phyloP scores from a whole-genome alignment of 2,888 invertebrate genomes.

The Eudemis profundana region DNA sequence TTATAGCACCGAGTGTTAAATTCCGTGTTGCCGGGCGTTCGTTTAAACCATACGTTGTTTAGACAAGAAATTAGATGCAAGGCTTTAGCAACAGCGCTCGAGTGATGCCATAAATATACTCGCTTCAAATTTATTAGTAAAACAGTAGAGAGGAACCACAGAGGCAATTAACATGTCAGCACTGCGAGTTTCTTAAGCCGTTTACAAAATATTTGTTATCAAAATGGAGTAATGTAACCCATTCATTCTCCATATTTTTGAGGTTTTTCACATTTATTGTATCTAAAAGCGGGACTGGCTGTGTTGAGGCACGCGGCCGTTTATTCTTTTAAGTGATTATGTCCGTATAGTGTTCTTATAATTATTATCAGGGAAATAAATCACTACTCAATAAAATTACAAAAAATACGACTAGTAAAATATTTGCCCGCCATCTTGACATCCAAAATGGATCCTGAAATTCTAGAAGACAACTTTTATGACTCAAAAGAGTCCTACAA shows the following conservation, averaged over 20 bases:
- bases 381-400: no score
- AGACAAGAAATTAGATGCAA: conserved; percentile 21
- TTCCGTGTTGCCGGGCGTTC: not conserved
- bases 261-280: not conserved
- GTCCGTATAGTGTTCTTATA: no score
- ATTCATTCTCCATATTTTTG: not conserved
- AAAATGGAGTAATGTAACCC: not conserved
- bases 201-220: not conserved
- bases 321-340: no score
- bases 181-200: not conserved
- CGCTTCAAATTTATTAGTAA: conserved; percentile 19
- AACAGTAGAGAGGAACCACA: conserved; percentile 5
- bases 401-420: no score
- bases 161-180: conserved; percentile 7
- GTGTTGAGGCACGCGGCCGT: no score
- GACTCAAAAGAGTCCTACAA: no score
- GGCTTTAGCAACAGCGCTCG: conserved; percentile 12
- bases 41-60: not conserved
- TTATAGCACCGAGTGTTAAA: no score
- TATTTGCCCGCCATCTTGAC: no score
- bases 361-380: no score
- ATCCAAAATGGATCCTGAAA: no score
- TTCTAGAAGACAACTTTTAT: no score
- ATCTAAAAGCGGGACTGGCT: no score
- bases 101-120: conserved; percentile 11